Percentiles rank a stretch among this genome's conserved stretches.
phyloP scores from a whole-genome alignment of 2,888 invertebrate species.

The Litoditis marina region DNA sequence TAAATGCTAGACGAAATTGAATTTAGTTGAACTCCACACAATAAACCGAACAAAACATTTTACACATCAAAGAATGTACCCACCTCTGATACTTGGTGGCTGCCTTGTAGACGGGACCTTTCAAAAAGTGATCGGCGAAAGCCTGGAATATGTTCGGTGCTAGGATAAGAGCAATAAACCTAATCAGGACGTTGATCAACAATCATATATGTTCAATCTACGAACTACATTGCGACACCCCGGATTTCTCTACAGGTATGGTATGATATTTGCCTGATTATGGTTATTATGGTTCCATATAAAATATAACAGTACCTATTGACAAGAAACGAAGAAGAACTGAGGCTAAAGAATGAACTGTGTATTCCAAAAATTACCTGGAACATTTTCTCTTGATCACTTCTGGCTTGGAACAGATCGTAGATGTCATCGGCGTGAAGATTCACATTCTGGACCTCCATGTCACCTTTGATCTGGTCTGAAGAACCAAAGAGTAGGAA shows the following conservation, averaged over 20 bases:
- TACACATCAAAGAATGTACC: too few species aligned
- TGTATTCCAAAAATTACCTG: constrained; percentile 11
- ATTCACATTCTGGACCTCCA: constrained; percentile 14
- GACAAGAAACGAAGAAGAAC: too few species aligned
- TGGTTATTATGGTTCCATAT: too few species aligned
- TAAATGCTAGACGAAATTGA: too few species aligned
- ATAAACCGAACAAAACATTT: too few species aligned
- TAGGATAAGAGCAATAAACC: too few species aligned
- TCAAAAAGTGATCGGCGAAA: constrained; percentile 27
- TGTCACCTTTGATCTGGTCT: constrained; percentile 20
- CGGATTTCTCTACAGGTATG: background rate
- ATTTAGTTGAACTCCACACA: background rate
- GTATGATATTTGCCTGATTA: too few species aligned
- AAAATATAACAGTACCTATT: too few species aligned
- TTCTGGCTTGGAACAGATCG: constrained; percentile 24
- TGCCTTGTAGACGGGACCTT: constrained; percentile 25
- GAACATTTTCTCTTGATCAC: constrained; percentile 24
- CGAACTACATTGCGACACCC: background rate
- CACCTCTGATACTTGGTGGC: constrained; percentile 11
- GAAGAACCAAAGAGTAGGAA: background rate
- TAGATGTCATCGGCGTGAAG: constrained; percentile 17
- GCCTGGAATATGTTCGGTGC: too few species aligned
- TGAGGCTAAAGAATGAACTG: too few species aligned
- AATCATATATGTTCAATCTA: too few species aligned
- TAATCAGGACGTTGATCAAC: too few species aligned